Percentiles rank a stretch among this genome's conserved stretches.
Evolutionary conservation across 2,113 vertebrate species (phyloP).

Genomic region (Equus przewalskii): DNA sequence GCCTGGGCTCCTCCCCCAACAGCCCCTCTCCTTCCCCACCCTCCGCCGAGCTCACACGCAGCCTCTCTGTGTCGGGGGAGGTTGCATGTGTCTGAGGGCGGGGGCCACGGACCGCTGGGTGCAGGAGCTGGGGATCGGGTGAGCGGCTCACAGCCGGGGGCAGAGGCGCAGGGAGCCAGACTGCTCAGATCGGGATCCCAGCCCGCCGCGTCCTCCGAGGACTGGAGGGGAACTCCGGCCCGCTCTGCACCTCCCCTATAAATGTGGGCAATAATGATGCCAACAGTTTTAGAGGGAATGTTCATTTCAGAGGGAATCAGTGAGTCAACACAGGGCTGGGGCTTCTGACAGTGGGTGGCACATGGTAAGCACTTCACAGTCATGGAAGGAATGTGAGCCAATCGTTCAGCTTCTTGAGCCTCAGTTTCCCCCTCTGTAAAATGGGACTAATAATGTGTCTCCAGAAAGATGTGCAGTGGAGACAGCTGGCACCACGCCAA

Average conservation of each 20-base stretch:
- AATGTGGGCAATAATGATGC: background rate
- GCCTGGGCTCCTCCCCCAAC: background rate
- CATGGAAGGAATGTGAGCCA: rapidly evolving
- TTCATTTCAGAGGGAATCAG: background rate
- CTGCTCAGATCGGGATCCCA: background rate
- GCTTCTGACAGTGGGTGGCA: background rate
- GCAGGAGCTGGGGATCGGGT: rapidly evolving
- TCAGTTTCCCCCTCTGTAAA: background rate
- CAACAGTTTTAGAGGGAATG: background rate
- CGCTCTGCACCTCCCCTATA: background rate
- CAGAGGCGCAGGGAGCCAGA: background rate
- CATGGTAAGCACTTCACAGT: rapidly evolving
- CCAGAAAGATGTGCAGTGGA: rapidly evolving
- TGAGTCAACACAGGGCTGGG: rapidly evolving
- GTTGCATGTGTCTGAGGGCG: rapidly evolving
- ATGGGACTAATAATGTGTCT: background rate
- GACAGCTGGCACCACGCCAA: rapidly evolving
- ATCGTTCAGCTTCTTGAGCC: background rate
- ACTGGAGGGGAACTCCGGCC: no score
- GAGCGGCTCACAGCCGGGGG: background rate
- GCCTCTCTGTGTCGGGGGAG: background rate
- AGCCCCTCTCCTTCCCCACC: no score
- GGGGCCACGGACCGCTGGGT: rapidly evolving
- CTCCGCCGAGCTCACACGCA: no score
- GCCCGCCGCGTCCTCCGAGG: rapidly evolving